These are phyloP conservation scores for Polyboroides typus DNA, from an alignment of 2,797 vertebrate species.

Conservation along the genomic window DNA sequence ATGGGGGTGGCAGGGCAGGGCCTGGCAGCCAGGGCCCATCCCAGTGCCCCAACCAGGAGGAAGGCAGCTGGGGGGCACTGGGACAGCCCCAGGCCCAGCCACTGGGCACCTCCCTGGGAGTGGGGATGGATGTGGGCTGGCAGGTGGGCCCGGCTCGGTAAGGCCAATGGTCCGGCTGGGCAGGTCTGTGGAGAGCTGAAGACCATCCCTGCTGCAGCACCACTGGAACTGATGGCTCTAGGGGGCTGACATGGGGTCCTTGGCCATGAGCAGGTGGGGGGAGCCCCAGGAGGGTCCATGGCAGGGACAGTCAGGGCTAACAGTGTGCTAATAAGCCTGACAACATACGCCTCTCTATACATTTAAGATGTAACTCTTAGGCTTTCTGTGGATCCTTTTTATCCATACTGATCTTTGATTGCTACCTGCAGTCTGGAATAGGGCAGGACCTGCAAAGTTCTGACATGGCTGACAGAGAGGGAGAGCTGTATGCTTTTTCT, in stretches of 20 bases:
- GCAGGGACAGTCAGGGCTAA: neutral
- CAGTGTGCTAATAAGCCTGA: neutral
- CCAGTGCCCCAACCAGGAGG: neutral
- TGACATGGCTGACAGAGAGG: neutral
- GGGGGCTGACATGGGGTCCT: neutral
- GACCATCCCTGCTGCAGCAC: fast-evolving
- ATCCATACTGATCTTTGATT: neutral
- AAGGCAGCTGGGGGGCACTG: fast-evolving
- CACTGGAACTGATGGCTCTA: neutral
- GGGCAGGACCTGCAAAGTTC: neutral
- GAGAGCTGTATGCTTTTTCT: neutral
- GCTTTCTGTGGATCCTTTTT: neutral
- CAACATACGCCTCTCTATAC: neutral
- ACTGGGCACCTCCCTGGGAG: neutral
- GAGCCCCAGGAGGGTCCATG: fast-evolving
- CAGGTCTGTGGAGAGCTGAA: neutral
- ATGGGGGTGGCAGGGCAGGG: no score
- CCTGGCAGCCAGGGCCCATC: neutral
- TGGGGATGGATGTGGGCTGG: neutral
- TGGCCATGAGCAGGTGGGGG: neutral
- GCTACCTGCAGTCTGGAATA: neutral
- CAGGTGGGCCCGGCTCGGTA: fast-evolving
- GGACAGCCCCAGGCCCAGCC: no score
- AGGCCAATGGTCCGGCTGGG: neutral
- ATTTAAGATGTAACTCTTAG: neutral